These are phyloP conservation scores for Pygoscelis antarcticus DNA, from an alignment of 2,113 vertebrate species.

Conservation along the genomic window DNA sequence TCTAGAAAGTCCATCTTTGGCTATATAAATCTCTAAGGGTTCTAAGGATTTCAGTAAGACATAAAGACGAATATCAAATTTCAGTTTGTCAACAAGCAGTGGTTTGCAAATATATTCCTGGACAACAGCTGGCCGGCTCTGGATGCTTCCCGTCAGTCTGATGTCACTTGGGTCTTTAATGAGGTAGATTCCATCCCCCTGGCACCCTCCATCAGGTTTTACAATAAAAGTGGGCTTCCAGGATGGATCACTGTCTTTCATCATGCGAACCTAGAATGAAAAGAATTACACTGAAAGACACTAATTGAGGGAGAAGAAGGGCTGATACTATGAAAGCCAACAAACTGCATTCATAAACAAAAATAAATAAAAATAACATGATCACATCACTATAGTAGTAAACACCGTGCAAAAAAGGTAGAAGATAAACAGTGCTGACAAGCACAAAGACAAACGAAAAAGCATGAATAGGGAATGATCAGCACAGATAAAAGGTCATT, in stretches of 20 bases:
- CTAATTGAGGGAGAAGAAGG: neutral
- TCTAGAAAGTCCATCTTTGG: constrained; percentile 94
- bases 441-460: neutral
- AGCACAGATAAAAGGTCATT: neutral
- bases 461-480: neutral
- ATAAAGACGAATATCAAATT: constrained; percentile 97
- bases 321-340: neutral
- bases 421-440: neutral
- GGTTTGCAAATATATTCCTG: constrained; percentile 96
- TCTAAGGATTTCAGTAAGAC: constrained; percentile 93
- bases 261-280: constrained; percentile 79
- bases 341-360: neutral
- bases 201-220: constrained; percentile 94
- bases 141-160: constrained; percentile 77
- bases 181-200: constrained; percentile 98
- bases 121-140: constrained; percentile 87
- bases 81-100: constrained; percentile 93
- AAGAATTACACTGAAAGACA: neutral
- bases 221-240: constrained; percentile 93
- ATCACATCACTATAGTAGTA: neutral
- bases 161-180: constrained; percentile 90
- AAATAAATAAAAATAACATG: neutral
- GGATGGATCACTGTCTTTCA: constrained; percentile 82
- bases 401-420: neutral
- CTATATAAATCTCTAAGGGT: constrained; percentile 94